A percentile compares a stretch with the other conserved stretches of the same genome.
Evolutionary conservation across 2,797 vertebrate species (phyloP).

Genomic region (Erpetoichthys calabaricus): DNA sequence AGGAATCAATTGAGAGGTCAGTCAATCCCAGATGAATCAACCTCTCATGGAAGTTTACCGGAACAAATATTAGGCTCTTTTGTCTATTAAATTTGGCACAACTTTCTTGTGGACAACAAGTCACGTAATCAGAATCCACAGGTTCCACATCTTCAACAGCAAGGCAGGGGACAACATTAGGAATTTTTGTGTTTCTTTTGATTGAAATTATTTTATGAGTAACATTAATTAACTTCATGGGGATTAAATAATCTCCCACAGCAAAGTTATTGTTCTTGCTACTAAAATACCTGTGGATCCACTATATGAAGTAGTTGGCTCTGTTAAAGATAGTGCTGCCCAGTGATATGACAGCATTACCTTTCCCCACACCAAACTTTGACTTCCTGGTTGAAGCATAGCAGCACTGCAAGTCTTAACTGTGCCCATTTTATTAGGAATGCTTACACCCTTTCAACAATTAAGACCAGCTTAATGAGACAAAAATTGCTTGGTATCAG

Average conservation of each 20-base stretch:
- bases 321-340: conserved; percentile 15
- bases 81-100: too few species aligned
- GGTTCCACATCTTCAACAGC: conserved; percentile 5
- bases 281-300: conserved; percentile 14
- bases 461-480: conserved; percentile 14
- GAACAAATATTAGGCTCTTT: neutral
- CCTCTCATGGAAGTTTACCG: neutral
- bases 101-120: neutral
- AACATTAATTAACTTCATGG: conserved; percentile 10
- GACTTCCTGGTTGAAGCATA: conserved; percentile 10
- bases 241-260: conserved; percentile 17
- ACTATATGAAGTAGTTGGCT: conserved; percentile 9
- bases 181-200: conserved; percentile 13
- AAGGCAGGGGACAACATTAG: conserved; percentile 11
- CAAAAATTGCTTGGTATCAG: conserved; percentile 18
- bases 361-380: conserved; percentile 17
- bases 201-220: conserved; percentile 1
- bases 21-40: neutral
- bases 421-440: conserved; percentile 13
- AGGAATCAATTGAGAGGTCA: neutral
- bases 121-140: neutral
- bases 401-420: conserved; percentile 17
- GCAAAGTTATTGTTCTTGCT: conserved; percentile 1
- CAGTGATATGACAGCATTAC: conserved; percentile 7
- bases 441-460: conserved; percentile 8